Evolutionary conservation across 2,797 vertebrate genomes (phyloP).

Genomic region (Lutra lutra): DNA sequence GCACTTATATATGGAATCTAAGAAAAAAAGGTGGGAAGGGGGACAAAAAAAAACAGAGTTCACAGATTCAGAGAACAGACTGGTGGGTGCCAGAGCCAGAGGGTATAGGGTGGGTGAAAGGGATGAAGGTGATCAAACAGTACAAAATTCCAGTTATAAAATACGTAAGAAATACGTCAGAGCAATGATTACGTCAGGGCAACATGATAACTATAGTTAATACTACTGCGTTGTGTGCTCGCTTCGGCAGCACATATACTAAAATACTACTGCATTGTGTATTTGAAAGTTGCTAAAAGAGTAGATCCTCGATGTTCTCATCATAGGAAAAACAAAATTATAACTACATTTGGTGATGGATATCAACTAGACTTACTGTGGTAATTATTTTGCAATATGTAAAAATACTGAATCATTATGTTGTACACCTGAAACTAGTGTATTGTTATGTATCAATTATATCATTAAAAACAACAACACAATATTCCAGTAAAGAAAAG

Average conservation of each 20-base stretch:
- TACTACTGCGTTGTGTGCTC: too few species aligned
- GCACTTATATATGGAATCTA: background rate
- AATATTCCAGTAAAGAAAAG: background rate
- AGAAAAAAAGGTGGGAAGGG: background rate
- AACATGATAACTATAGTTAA: background rate
- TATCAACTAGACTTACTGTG: background rate
- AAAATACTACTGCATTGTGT: too few species aligned
- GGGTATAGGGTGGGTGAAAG: background rate
- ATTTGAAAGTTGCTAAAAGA: background rate
- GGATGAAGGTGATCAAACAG: background rate
- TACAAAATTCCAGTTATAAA: background rate
- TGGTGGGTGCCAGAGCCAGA: background rate
- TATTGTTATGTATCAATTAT: background rate
- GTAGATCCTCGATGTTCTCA: background rate
- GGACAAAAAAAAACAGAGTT: background rate
- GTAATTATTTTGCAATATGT: background rate
- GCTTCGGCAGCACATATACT: too few species aligned
- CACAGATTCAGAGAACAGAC: background rate
- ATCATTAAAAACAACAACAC: background rate
- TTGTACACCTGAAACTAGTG: background rate
- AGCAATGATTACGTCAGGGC: background rate
- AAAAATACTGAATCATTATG: background rate
- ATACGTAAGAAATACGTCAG: background rate
- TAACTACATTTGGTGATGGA: background rate
- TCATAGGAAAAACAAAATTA: background rate